phyloP scores from a whole-genome alignment of 2,888 invertebrate species.

The Aethes cnicana region DNA sequence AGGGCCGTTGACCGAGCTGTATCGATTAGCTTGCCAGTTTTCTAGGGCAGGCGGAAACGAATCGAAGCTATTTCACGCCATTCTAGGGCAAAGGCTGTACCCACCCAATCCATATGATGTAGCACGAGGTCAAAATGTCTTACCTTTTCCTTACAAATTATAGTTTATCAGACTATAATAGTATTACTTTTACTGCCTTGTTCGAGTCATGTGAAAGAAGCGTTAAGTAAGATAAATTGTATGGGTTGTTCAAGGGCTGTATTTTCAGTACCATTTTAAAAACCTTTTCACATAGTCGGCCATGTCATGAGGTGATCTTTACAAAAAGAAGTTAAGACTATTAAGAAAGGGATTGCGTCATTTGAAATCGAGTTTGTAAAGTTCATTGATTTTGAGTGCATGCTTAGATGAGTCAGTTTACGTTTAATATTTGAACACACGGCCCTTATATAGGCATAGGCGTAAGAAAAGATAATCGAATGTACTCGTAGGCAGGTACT shows the following conservation, averaged over 20 bases:
- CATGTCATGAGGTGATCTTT: conserved; percentile 15
- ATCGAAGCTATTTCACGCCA: conserved; percentile 22
- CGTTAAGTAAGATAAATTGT: not conserved
- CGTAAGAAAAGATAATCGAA: not conserved
- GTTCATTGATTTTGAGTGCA: conserved; percentile 12
- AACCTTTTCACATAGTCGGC: not conserved
- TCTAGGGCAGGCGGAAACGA: conserved; percentile 55
- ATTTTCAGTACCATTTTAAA: not conserved
- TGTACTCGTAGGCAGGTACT: too few relatives aligned
- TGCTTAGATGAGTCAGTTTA: conserved; percentile 13
- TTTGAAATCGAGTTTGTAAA: conserved; percentile 23
- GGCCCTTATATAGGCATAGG: conserved; percentile 1
- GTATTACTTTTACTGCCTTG: not conserved
- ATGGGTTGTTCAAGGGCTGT: not conserved
- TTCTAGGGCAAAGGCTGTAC: conserved; percentile 26
- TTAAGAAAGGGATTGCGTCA: conserved; percentile 19
- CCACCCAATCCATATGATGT: conserved; percentile 13
- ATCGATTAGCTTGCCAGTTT: conserved; percentile 55
- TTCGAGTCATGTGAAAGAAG: conserved; percentile 5
- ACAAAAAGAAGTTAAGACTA: conserved; percentile 1
- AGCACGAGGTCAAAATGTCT: conserved; percentile 2
- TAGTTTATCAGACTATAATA: not conserved
- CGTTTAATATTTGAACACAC: not conserved
- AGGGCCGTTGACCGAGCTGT: conserved; percentile 56
- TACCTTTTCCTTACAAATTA: not conserved